phyloP scores from a whole-genome alignment of 2,797 vertebrate species.

The Neosilurus mollespiculum region DNA sequence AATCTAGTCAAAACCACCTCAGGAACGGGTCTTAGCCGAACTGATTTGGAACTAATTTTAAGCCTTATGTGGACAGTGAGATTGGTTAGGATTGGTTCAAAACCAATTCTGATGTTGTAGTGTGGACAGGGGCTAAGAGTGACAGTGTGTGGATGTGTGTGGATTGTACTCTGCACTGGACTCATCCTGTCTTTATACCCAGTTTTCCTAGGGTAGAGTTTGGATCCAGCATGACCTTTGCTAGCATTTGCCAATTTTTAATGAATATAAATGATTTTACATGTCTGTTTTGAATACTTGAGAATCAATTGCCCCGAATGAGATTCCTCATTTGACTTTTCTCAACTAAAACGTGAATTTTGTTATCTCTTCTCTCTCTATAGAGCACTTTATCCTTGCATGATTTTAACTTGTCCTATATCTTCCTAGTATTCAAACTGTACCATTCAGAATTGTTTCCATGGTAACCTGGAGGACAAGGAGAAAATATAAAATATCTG shows the following conservation, averaged over 20 bases:
- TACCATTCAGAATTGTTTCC: slow-evolving; percentile 25
- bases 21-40: no score
- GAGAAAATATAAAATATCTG: neutral
- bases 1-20: no score
- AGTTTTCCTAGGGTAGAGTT: neutral
- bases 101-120: no score
- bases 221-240: neutral
- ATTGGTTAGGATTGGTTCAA: no score
- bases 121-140: no score
- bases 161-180: no score
- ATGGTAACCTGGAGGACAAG: slow-evolving; percentile 31
- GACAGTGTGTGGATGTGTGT: neutral
- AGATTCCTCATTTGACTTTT: neutral
- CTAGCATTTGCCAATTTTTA: neutral
- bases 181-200: no score
- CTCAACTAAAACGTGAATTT: neutral
- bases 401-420: no score
- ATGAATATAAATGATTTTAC: neutral
- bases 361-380: neutral
- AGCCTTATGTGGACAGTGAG: no score
- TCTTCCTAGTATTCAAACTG: neutral
- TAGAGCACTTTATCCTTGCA: neutral
- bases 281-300: neutral
- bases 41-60: no score
- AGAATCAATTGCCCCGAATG: neutral